Conservation (phyloP, 2,797 vertebrate genomes). For the Cephalopachus bancanus region DNA sequence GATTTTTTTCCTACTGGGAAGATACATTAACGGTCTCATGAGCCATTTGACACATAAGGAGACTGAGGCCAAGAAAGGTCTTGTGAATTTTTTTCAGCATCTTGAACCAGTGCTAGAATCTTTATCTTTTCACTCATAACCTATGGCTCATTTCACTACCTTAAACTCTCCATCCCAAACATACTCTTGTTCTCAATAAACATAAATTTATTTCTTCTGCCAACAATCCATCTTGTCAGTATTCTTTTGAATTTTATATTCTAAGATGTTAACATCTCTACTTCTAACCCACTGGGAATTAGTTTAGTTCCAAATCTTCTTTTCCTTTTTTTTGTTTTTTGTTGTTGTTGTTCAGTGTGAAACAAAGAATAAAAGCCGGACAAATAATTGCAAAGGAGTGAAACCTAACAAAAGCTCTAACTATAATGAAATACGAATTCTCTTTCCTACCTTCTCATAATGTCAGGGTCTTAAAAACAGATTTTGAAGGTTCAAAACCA, state of each 20-base stretch:
- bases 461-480: conserved; percentile 15
- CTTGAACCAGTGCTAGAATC: neutral
- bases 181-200: neutral
- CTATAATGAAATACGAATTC: neutral
- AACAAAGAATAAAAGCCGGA: conserved; percentile 24
- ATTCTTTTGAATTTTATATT: conserved; percentile 6
- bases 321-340: neutral
- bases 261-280: neutral
- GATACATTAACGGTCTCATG: neutral
- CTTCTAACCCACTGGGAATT: neutral
- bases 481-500: neutral
- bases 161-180: neutral
- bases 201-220: neutral
- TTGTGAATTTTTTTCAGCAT: neutral
- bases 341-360: neutral
- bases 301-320: neutral
- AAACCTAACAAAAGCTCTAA: neutral
- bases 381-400: neutral
- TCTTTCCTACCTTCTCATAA: neutral
- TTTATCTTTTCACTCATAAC: neutral
- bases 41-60: neutral
- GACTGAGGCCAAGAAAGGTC: neutral
- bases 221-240: neutral
- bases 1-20: neutral
- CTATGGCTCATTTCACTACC: neutral